A percentile compares a stretch with the other conserved stretches of the same genome.
These are phyloP conservation scores for Propithecus perrieri DNA, from an alignment of 2,797 vertebrate genomes.

Conservation along the genomic window DNA sequence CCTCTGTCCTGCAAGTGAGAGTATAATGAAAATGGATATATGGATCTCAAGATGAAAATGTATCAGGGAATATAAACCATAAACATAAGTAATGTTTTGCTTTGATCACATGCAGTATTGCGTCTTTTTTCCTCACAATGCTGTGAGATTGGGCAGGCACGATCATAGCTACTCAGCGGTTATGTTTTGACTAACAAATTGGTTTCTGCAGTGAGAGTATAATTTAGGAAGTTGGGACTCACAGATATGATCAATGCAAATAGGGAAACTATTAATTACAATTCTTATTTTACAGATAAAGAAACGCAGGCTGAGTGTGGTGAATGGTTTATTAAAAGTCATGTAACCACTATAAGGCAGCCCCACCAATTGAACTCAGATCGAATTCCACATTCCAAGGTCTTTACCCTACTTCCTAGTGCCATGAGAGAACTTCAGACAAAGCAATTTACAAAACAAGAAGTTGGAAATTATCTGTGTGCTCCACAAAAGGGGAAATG, in stretches of 20 bases:
- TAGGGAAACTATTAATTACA: background rate
- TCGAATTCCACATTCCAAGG: background rate
- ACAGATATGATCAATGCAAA: background rate
- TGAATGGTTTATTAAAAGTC: background rate
- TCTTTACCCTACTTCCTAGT: background rate
- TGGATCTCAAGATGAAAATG: background rate
- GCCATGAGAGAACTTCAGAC: background rate
- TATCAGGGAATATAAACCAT: background rate
- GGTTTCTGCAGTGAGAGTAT: background rate
- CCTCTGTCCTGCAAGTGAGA: background rate
- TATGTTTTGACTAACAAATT: background rate
- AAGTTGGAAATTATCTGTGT: background rate
- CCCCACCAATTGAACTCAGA: background rate
- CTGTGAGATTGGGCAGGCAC: background rate
- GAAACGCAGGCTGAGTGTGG: background rate
- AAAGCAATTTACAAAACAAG: background rate
- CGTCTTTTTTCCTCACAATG: background rate
- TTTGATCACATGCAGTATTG: background rate
- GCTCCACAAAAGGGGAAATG: background rate
- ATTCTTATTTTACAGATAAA: background rate
- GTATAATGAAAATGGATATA: background rate
- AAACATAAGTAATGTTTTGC: background rate
- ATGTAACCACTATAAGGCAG: background rate
- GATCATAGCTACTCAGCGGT: background rate
- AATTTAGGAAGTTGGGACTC: background rate